A percentile compares a stretch with the other conserved stretches of the same genome.
Evolutionary conservation across 2,113 vertebrate species (phyloP).

Genomic region (Phaethon lepturus): DNA sequence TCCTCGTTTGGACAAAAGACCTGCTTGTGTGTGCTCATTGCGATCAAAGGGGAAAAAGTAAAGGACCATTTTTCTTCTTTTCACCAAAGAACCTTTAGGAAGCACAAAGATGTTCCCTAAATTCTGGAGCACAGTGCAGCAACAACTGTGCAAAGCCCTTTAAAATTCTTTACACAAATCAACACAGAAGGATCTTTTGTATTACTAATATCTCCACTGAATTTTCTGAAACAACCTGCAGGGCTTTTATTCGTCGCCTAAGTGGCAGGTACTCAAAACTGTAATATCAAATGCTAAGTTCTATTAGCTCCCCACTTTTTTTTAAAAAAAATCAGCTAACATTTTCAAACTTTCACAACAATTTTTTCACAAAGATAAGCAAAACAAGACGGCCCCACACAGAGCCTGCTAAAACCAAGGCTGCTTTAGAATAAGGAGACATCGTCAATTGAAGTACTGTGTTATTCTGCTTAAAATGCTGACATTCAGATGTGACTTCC

Average conservation of each 20-base stretch:
- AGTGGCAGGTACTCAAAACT: background rate
- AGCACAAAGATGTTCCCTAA: background rate
- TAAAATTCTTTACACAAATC: background rate
- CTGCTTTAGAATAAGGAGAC: background rate
- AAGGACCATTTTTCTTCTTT: background rate
- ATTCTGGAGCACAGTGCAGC: background rate
- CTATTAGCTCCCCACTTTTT: background rate
- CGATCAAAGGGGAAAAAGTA: background rate
- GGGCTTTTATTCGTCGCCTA: background rate
- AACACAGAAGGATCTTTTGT: background rate
- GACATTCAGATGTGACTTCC: background rate
- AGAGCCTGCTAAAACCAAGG: background rate
- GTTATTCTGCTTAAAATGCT: background rate
- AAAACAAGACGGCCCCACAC: background rate
- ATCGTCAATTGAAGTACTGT: accelerated
- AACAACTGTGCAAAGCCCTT: background rate
- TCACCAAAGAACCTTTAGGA: background rate
- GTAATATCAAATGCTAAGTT: background rate
- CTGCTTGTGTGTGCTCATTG: background rate
- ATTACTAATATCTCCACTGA: background rate
- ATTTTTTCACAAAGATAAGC: background rate
- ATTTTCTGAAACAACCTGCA: background rate
- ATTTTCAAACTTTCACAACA: background rate
- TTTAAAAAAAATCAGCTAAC: background rate
- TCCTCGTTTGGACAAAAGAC: background rate